Conservation (phyloP, 2,797 vertebrate genomes). For the Podarcis siculus region DNA sequence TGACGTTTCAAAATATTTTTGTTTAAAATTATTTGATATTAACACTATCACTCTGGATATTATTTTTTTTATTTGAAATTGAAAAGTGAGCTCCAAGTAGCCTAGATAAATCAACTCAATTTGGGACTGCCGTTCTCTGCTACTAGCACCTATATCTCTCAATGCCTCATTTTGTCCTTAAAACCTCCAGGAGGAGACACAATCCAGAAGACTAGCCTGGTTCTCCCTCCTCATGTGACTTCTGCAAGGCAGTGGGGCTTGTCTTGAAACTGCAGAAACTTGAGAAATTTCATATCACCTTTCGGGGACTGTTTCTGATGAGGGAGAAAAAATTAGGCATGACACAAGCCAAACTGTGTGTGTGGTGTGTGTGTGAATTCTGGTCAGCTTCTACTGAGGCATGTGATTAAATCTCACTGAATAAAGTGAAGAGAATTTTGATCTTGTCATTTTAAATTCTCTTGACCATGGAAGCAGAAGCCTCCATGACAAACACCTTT, state of each 20-base stretch:
- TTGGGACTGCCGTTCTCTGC: not conserved
- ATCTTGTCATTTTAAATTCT: slow-evolving; percentile 11
- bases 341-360: not conserved
- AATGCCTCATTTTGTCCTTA: not conserved
- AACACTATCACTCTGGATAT: not conserved
- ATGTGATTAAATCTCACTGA: not conserved
- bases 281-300: not conserved
- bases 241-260: not conserved
- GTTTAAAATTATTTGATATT: not conserved
- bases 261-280: not conserved
- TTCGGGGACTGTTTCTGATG: not conserved
- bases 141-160: not conserved
- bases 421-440: not conserved
- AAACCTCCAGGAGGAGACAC: too few species aligned
- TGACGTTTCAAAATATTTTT: not conserved
- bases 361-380: not conserved
- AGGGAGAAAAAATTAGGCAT: not conserved
- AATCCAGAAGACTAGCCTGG: not conserved
- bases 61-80: not conserved
- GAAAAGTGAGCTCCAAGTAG: not conserved
- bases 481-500: not conserved
- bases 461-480: not conserved
- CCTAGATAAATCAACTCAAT: not conserved
- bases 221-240: not conserved
- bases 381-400: not conserved